Evolutionary conservation across 2,888 invertebrate genomes (phyloP).

Genomic region (Orthosia incerta): DNA sequence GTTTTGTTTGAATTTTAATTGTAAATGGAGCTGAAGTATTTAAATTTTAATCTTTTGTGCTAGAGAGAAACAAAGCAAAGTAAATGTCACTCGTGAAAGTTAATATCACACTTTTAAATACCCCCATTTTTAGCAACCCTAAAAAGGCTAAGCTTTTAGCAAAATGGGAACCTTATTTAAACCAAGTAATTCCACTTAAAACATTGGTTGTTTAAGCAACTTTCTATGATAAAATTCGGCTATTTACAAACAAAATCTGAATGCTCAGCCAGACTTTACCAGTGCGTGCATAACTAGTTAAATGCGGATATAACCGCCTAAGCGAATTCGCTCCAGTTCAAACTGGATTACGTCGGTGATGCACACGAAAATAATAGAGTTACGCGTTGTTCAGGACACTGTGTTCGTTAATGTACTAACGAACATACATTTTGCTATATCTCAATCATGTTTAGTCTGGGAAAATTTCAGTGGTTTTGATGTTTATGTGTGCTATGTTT

Average conservation of each 20-base stretch:
- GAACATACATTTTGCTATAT: slow-evolving; percentile 15
- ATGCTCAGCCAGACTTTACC: slow-evolving; percentile 50
- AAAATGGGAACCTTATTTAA: neutral
- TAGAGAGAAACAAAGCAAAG: slow-evolving; percentile 21
- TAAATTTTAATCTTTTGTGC: slow-evolving; percentile 28
- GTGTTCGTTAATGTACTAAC: slow-evolving; percentile 55
- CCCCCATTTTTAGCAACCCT: neutral
- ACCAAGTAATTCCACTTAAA: neutral
- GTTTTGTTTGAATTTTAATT: slow-evolving; percentile 52
- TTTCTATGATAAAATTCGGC: slow-evolving; percentile 25
- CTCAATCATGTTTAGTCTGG: neutral
- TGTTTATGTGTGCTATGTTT: neutral
- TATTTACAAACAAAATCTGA: slow-evolving; percentile 38
- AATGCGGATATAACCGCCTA: slow-evolving; percentile 63
- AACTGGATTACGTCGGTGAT: slow-evolving; percentile 65
- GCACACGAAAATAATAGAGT: slow-evolving; percentile 62
- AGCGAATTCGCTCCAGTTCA: slow-evolving; percentile 54
- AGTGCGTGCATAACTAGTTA: slow-evolving; percentile 54
- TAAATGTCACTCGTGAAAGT: slow-evolving; percentile 21
- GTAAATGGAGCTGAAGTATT: slow-evolving; percentile 51
- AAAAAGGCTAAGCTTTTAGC: neutral
- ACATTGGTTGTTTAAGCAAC: neutral
- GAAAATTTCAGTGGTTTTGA: neutral
- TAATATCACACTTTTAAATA: neutral
- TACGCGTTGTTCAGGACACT: slow-evolving; percentile 46